These are phyloP conservation scores for Molossus alvarezi DNA, from an alignment of 2,797 vertebrate genomes.

Conservation along the genomic window DNA sequence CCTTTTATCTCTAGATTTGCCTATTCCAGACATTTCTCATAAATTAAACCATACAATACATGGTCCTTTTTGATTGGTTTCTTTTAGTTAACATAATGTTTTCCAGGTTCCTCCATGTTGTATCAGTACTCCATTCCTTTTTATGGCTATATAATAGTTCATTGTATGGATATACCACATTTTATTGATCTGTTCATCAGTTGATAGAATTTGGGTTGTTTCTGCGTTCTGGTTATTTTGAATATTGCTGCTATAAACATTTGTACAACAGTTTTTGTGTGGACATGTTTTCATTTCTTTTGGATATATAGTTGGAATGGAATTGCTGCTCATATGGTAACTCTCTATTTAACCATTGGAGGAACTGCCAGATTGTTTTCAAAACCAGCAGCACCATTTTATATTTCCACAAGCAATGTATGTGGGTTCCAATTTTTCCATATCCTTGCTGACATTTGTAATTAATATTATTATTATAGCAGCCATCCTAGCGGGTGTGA, in stretches of 20 bases:
- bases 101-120: neutral
- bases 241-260: neutral
- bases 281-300: neutral
- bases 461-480: too few relatives aligned
- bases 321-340: neutral
- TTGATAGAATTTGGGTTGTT: neutral
- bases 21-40: neutral
- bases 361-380: neutral
- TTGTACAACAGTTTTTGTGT: neutral
- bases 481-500: too few relatives aligned
- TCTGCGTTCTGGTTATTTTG: neutral
- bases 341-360: neutral
- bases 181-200: neutral
- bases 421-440: too few relatives aligned
- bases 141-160: neutral
- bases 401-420: neutral
- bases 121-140: neutral
- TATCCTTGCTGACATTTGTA: too few relatives aligned
- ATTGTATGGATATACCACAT: neutral
- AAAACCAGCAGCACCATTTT: neutral
- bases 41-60: neutral
- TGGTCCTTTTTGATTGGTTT: neutral
- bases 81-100: neutral
- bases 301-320: neutral
- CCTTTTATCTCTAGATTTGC: neutral